Evolutionary conservation across 2,888 invertebrate species (phyloP).

Genomic region (Listrodromus nycthemerus): DNA sequence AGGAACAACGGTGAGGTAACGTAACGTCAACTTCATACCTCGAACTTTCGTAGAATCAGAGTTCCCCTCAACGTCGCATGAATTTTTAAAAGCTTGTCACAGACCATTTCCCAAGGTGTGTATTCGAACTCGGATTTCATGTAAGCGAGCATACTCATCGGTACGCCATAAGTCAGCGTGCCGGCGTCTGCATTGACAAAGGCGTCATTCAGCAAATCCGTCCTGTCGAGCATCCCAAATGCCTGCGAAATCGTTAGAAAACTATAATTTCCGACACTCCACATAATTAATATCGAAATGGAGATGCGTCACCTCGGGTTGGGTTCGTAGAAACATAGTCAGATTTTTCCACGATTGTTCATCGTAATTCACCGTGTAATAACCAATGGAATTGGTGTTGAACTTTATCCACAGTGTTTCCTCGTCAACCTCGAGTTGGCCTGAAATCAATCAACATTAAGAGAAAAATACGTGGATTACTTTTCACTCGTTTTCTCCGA

Average conservation of each 20-base stretch:
- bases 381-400: constrained; percentile 71
- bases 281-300: not conserved
- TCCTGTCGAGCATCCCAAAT: constrained; percentile 54
- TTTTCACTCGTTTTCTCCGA: not conserved
- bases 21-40: constrained; percentile 8
- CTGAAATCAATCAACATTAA: constrained; percentile 54
- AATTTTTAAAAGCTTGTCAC: constrained; percentile 61
- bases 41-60: constrained; percentile 22
- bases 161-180: constrained; percentile 52
- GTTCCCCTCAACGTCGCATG: constrained; percentile 56
- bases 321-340: constrained; percentile 45
- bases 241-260: constrained; percentile 32
- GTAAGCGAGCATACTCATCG: constrained; percentile 65
- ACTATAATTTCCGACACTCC: not conserved
- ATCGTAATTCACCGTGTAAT: constrained; percentile 71
- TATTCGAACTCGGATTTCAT: constrained; percentile 61
- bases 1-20: not conserved
- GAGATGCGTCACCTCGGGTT: constrained; percentile 53
- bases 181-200: constrained; percentile 65
- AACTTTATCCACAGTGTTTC: constrained; percentile 70
- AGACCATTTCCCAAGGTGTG: constrained; percentile 67
- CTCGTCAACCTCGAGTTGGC: constrained; percentile 56
- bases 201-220: constrained; percentile 70
- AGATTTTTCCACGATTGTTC: constrained; percentile 65
- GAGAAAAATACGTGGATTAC: not conserved